Conservation (phyloP, 2,797 vertebrate genomes). For the Fringilla coelebs region DNA sequence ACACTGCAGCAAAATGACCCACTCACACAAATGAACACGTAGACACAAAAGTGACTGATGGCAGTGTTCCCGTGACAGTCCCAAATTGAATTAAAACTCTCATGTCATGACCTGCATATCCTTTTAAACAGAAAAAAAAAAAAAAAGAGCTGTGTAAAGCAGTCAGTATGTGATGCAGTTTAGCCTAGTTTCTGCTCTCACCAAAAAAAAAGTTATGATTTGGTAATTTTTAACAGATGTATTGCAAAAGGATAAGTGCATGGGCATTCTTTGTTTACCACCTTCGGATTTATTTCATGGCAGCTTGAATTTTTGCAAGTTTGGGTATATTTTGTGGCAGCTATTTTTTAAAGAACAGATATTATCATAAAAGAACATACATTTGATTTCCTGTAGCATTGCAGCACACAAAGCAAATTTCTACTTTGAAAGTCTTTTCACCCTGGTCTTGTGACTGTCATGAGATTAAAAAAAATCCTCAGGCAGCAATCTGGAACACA, state of each 20-base stretch:
- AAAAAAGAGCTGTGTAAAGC: neutral
- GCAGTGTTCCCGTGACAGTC: neutral
- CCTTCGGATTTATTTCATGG: neutral
- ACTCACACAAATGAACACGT: neutral
- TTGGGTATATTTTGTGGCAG: neutral
- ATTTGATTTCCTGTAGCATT: constrained; percentile 27
- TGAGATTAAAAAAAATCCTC: constrained; percentile 43
- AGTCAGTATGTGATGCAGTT: neutral
- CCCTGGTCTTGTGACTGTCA: constrained; percentile 49
- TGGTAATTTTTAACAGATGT: neutral
- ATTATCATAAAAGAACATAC: neutral
- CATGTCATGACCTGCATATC: neutral
- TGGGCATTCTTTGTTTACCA: neutral
- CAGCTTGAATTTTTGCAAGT: neutral
- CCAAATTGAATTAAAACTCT: neutral
- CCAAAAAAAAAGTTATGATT: neutral
- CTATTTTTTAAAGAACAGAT: neutral
- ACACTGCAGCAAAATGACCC: neutral
- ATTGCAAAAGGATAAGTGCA: neutral
- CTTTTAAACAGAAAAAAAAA: neutral
- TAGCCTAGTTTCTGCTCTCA: neutral
- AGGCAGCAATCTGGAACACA: constrained; percentile 58
- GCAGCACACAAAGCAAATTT: neutral
- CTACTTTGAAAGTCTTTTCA: constrained; percentile 26
- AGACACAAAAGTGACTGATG: neutral